Evolutionary conservation across 1,140 invertebrate genomes (phyloP), one percentile per base, ranked within the genome.

Genomic region (Reticulitermes speratus): DNA sequence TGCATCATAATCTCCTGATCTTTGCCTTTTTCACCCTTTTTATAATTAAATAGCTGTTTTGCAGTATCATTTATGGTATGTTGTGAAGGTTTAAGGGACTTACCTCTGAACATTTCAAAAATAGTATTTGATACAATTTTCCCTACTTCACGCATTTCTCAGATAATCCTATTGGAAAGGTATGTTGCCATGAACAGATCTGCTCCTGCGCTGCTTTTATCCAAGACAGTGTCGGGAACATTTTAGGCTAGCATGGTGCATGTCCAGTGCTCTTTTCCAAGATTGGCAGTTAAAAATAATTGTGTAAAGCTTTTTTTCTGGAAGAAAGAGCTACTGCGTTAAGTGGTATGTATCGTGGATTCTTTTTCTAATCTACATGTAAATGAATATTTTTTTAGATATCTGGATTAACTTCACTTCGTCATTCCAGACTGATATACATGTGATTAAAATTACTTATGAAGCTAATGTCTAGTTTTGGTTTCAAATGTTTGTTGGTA

Each of bases 371-470:
- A 7, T 30, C 14, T 75, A 9, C n/a, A 75, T 75, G 25, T 75
- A 75, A 75, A 75, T 75, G 14, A 25, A 75, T 75, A 75, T 75
- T 75, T 75, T 75, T 75, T 25, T 75, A 75, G 65, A n/a, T 75
- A 75, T 30, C 65, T 75, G 65, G 65, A 75, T 75, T 75, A 75
- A n/a, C 25, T 75, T 75, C 25, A 75, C 5, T 0, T 11, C 6
- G 25, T 30, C 65, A 75, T 75, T 75, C 65, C 65, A 75, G 65
- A 75, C 65, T 30, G n/a, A 65, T 65, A 75, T 75, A 55, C 52
- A 75, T 75, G 65, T 75, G 65, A 30, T 75, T 75, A 75, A 75
- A 75, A 75, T 75, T 25, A 75, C n/a, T 30, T 75, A 75, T 75
- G 25, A 75, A 75, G 25, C 65, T 7, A 30, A 8, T 75, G n/a